Conservation (phyloP, 37 sponge, comb jelly and placozoan species). For the Aplysina aerophoba region DNA sequence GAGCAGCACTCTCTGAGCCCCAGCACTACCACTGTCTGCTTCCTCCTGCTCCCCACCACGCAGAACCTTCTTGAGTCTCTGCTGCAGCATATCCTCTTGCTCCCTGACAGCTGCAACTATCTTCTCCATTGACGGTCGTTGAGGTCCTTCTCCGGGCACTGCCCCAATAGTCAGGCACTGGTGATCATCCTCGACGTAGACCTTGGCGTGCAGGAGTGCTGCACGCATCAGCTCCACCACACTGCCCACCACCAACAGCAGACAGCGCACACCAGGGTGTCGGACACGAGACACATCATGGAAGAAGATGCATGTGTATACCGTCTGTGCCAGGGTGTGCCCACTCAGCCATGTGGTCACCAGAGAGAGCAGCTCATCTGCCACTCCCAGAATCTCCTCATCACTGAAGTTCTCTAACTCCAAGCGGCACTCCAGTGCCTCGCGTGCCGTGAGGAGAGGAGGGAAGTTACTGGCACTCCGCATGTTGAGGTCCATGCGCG, state of each 20-base stretch:
- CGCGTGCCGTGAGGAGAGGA: slow-evolving; percentile 27
- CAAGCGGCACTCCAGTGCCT: slow-evolving; percentile 63
- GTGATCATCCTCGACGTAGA: slow-evolving; percentile 84
- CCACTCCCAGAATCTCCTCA: slow-evolving; percentile 80
- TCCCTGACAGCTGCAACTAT: slow-evolving; percentile 56
- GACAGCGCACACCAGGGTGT: slow-evolving; percentile 50
- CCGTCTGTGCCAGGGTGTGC: slow-evolving; percentile 95
- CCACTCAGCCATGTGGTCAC: slow-evolving; percentile 95
- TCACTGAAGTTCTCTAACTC: slow-evolving; percentile 58
- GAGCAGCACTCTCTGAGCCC: not conserved
- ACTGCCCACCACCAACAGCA: slow-evolving; percentile 52
- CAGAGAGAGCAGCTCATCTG: slow-evolving; percentile 90
- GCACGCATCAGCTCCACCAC: slow-evolving; percentile 65
- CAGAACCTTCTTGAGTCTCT: slow-evolving; percentile 20
- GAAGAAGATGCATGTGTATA: slow-evolving; percentile 90
- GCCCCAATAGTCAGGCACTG: slow-evolving; percentile 65
- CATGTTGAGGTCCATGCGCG: slow-evolving; percentile 88
- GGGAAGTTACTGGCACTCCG: not conserved
- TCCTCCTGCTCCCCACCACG: not conserved
- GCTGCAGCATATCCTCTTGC: slow-evolving; percentile 47
- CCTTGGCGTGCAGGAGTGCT: slow-evolving; percentile 56
- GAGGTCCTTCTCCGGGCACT: not conserved
- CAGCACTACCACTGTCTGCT: too few relatives aligned
- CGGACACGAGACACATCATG: slow-evolving; percentile 56
- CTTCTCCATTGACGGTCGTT: slow-evolving; percentile 5